Evolutionary conservation across 2,797 vertebrate species (phyloP).

Genomic region (Chelon labrosus): DNA sequence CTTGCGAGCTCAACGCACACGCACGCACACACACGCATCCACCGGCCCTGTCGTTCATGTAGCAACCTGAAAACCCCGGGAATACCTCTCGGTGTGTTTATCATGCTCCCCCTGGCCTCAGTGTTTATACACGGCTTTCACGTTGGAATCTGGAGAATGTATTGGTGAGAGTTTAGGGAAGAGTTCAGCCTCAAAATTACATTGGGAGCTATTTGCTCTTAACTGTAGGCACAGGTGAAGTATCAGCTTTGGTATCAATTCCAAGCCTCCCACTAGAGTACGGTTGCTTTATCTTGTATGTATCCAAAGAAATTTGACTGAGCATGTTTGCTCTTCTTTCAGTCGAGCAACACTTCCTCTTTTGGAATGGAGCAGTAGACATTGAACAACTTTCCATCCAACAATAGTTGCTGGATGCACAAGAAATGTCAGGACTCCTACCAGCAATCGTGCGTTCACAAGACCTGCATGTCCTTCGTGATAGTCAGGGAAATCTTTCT

Average conservation of each 20-base stretch:
- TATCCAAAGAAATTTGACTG: slow-evolving; percentile 18
- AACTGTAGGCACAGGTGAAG: slow-evolving; percentile 43
- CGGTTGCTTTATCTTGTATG: slow-evolving; percentile 21
- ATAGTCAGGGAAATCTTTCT: slow-evolving; percentile 63
- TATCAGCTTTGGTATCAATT: slow-evolving; percentile 36
- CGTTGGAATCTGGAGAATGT: slow-evolving; percentile 75
- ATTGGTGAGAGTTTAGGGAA: slow-evolving; percentile 40
- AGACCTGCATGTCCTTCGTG: slow-evolving; percentile 2
- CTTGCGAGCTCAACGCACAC: neutral
- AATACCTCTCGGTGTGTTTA: slow-evolving; percentile 59
- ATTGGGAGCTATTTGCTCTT: slow-evolving; percentile 40
- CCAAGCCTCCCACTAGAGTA: neutral
- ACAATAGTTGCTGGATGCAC: too few relatives aligned
- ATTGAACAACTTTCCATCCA: neutral
- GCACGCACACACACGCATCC: slow-evolving; percentile 8
- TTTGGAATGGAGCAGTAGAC: neutral
- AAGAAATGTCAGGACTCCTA: slow-evolving; percentile 35
- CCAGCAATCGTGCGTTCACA: slow-evolving; percentile 32
- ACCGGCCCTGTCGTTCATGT: slow-evolving; percentile 68
- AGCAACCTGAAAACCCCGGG: slow-evolving; percentile 70
- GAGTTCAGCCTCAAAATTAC: slow-evolving; percentile 38
- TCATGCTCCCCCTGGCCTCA: slow-evolving; percentile 48
- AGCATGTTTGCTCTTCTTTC: slow-evolving; percentile 9
- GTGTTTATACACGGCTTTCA: slow-evolving; percentile 73
- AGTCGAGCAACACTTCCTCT: neutral